Base-by-base conservation (phyloP, 1,140 invertebrate species). In the Lucilia cuprina region DNA sequence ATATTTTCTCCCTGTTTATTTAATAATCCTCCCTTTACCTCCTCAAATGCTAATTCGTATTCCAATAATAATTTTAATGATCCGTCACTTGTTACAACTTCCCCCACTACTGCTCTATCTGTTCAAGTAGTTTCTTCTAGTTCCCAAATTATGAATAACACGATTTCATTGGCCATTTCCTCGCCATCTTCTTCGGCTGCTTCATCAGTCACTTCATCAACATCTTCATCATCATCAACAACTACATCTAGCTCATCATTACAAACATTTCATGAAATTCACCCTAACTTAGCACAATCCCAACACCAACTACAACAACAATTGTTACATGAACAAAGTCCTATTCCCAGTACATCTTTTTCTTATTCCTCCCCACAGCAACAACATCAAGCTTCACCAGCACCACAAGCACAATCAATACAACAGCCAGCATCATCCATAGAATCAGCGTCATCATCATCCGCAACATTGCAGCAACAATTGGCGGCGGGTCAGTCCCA, bases 251-350 rank as follows among this genome's bases (percentile, higher is more conserved):
- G 25, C 3, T 85, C 41, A 41, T 84, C 83, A 85, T 19, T 83
- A 85, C 75, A 85, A 86, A 70, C 50, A 77, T 82, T 47, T 83
- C 65, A 87, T 85, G 75, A 74, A 84, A 65, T 77, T 78, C 35
- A 78, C 10, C 21, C 17, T 30, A 80, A 80, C n/a, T 25, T 77
- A 17, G 74, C 74, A 77, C 74, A 74, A 25, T 74, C 70, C 74
- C 74, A 30, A 1, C 74, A 34, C 30, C 25, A 75, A 75, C 8
- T 34, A 41, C 35, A 41, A 35, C 19, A n/a, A 19, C 21, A 47
- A 19, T 80, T 80, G 21, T 80, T 80, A 21, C 65, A 70, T 70
- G 65, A 70, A n/a, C 65, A 70, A 70, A 21, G n/a, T 70, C 65
- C 65, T 80, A 80, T 80, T 49, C 49, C 25, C 75, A 75, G 82